Conservation (phyloP, 2,797 vertebrate genomes). For the Iguana delicatissima region DNA sequence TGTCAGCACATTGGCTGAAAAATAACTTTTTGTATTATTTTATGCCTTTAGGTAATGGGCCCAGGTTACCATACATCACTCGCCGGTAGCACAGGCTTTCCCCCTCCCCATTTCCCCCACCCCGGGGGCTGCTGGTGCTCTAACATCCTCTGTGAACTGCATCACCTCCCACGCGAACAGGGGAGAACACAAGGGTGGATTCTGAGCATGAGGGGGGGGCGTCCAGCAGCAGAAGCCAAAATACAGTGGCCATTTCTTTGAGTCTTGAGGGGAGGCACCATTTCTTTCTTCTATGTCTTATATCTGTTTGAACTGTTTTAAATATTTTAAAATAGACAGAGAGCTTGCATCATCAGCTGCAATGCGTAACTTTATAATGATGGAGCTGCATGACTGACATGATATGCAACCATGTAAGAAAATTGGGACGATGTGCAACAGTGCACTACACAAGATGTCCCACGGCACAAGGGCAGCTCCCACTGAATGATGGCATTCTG, state of each 20-base stretch:
- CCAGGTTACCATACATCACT: conserved; percentile 67
- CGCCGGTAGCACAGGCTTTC: conserved; percentile 39
- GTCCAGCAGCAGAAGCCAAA: neutral
- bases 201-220: neutral
- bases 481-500: too few relatives aligned
- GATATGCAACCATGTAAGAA: too few relatives aligned
- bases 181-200: neutral
- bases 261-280: neutral
- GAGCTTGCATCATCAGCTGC: too few relatives aligned
- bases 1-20: conserved; percentile 77
- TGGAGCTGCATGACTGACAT: too few relatives aligned
- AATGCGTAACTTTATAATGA: too few relatives aligned
- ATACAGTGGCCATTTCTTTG: neutral
- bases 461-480: too few relatives aligned
- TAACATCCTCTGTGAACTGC: conserved; percentile 45
- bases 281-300: too few relatives aligned
- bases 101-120: conserved; percentile 30
- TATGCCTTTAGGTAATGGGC: conserved; percentile 66
- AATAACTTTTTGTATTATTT: conserved; percentile 68
- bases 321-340: too few relatives aligned
- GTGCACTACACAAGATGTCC: too few relatives aligned
- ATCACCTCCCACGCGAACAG: neutral
- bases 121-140: conserved; percentile 18
- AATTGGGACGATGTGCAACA: too few relatives aligned
- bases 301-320: too few relatives aligned